A percentile compares a stretch with the other conserved stretches of the same genome.
These are phyloP conservation scores for Calcarius lapponicus DNA, from an alignment of 2,797 vertebrate species.

Conservation along the genomic window DNA sequence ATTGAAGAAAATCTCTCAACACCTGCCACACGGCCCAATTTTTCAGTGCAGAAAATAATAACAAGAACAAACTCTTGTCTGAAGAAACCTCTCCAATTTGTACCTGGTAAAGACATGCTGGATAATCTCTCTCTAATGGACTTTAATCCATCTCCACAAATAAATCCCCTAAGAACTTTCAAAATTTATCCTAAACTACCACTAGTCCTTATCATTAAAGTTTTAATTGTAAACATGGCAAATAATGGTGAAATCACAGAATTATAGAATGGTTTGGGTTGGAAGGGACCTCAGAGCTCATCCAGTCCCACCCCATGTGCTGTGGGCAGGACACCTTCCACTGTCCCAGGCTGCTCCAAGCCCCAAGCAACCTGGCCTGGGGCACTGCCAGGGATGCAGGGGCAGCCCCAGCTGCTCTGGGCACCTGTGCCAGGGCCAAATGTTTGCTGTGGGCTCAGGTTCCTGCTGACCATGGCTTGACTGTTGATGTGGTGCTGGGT, in stretches of 20 bases:
- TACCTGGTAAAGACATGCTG: background rate
- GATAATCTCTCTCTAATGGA: background rate
- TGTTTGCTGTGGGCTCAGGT: background rate
- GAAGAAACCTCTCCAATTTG: background rate
- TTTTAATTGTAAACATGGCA: background rate
- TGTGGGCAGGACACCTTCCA: background rate
- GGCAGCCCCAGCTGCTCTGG: background rate
- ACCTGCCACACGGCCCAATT: background rate
- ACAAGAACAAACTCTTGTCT: background rate
- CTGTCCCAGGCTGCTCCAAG: rapidly evolving
- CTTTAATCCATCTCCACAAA: background rate
- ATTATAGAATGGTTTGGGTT: background rate
- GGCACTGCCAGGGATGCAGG: background rate
- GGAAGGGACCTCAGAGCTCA: background rate
- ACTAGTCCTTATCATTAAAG: background rate
- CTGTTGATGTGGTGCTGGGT: background rate
- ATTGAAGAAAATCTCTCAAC: background rate
- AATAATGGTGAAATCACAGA: background rate
- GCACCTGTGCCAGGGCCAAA: background rate
- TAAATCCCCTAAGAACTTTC: background rate
- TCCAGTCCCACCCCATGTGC: rapidly evolving
- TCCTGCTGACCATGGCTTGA: background rate
- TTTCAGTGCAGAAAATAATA: constrained; percentile 26
- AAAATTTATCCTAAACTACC: background rate
- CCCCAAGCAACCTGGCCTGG: background rate